Evolutionary conservation across 92 coral and sea anemone species (phyloP), one percentile per base, ranked within the genome.

Genomic region (Isaurus tuberculatus): DNA sequence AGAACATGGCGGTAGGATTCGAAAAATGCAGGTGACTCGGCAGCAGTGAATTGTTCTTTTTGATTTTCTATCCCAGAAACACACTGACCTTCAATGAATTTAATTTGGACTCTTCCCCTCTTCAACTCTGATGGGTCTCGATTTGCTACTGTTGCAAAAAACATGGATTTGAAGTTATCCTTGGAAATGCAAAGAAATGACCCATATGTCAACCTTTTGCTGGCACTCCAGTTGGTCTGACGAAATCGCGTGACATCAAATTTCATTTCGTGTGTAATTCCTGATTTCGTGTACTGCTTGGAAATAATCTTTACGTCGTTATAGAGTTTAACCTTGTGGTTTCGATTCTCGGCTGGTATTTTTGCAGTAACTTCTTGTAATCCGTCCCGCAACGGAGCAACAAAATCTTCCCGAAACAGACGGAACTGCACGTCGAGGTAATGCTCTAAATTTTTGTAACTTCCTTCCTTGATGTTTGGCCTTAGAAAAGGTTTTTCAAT

Each of bases 391-490:
- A 94, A 32, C 3, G 98, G 98, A 70, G 90, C 91, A 46, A 94
- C 87, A 72, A 91, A 94, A 60, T 94, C 98, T 69, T 89, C 98
- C 33, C 98, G 70, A 17, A 91, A 86, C 16, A 94, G 83, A 27
- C 98, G 89, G 57, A 94, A 94, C 82, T 94, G 98, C 9, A 94
- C 93, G 85, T 94, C 98, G 15, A 94, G 94, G 28, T 94, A 94
- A 83, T 91, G 93, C 33, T 89, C 91, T 8, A 80, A 86, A 20
- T 87, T 90, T 4, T 77, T 80, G 34, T 87, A 94, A 29, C 85
- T 75, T n/a, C 98, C 98, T 43, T 81, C 57, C 10, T 65, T 72
- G 20, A 94, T 88, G 75, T 94, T 91, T 67, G 84, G 69, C 1
- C 98, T 89, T 67, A 94, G 60, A 53, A 88, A 93, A 3, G 97